Evolutionary conservation across 2,113 vertebrate genomes (phyloP), one percentile per base, ranked within the genome.

Genomic region (Rhineura floridana): DNA sequence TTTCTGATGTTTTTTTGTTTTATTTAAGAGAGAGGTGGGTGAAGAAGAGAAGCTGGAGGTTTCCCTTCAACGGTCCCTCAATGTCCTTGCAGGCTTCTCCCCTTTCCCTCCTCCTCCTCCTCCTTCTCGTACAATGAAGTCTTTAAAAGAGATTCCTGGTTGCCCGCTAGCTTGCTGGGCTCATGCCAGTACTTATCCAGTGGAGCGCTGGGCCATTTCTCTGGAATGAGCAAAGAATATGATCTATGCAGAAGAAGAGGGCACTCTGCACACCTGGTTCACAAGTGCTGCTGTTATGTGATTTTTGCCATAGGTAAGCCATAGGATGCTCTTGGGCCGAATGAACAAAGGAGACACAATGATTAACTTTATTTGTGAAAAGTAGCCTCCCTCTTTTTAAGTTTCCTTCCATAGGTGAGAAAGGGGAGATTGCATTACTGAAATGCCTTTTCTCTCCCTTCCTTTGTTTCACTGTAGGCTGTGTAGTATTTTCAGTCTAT

Each of bases 401-500:
- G 63, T 50, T 80, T 89, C 4, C 0, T 50, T 90, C 86, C 36
- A 62, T 86, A 9, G 55, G 84, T 67, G 44, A 1, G 62, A 8
- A 44, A 15, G 4, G 30, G 19, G 9, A 44, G 70, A 70, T 9
- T 81, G 89, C 0, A 70, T 8, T 84, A 76, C 62, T 78, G 77
- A 39, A 82, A 75, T 76, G 77, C 78, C 2, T 70, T 91, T 72
- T 39, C 87, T 86, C 81, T 89, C 1, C 50, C 82, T 91, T 79
- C 87, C 80, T 81, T 87, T 82, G 82, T 87, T 67, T 85, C 89
- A 86, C 86, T 17, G 39, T 17, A 83, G 76, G 77, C 90, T 83
- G 87, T 91, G 65, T 85, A 91, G 95, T 92, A 85, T 91, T 92
- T 94, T 85, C 84, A 76, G 70, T 62, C 36, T 44, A 6, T 75